These are phyloP conservation scores for Butorides virescens DNA, from an alignment of 2,113 vertebrate species.

Conservation along the genomic window DNA sequence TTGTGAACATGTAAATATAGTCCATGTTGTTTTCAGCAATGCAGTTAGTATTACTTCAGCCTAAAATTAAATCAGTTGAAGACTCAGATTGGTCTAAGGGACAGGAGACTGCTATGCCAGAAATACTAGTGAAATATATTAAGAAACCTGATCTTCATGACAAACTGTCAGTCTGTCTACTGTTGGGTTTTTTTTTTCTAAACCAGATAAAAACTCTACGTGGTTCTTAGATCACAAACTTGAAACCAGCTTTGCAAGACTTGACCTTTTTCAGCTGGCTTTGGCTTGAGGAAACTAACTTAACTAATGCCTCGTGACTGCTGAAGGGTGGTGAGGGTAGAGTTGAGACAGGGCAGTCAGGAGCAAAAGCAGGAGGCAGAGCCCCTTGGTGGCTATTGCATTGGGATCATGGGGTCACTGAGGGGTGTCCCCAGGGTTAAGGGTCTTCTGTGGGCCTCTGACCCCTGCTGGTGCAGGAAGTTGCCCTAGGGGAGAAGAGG, in stretches of 20 bases:
- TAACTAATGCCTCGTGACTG: neutral
- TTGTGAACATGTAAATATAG: neutral
- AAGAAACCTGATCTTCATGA: neutral
- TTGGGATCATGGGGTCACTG: neutral
- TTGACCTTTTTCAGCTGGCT: neutral
- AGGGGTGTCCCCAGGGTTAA: neutral
- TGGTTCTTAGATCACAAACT: neutral
- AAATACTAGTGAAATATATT: neutral
- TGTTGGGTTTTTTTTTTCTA: neutral
- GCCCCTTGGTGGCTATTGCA: neutral
- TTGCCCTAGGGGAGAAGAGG: neutral
- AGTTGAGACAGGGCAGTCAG: neutral
- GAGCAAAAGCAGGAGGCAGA: neutral
- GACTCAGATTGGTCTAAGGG: neutral
- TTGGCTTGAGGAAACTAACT: neutral
- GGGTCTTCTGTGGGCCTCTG: neutral
- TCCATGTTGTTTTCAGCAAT: neutral
- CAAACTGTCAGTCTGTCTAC: neutral
- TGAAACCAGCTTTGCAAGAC: neutral
- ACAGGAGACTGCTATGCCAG: neutral
- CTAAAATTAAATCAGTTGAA: neutral
- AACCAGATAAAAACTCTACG: neutral
- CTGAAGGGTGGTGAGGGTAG: neutral
- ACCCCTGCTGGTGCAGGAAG: neutral
- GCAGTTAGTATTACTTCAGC: neutral